phyloP scores from a whole-genome alignment of 1,140 invertebrate genomes.

The Aethina tumida region DNA sequence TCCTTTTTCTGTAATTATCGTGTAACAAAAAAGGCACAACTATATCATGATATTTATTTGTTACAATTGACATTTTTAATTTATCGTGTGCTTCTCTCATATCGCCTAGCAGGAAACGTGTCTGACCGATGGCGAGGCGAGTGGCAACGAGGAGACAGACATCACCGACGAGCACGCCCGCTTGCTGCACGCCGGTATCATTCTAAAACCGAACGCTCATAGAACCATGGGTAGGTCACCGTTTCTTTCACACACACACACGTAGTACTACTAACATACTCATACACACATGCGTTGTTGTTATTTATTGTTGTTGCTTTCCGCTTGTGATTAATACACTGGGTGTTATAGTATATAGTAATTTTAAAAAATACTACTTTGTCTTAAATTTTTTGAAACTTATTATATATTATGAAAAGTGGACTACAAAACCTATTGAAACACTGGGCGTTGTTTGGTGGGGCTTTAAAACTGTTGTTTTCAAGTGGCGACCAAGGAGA shows the following conservation, averaged over 20 bases:
- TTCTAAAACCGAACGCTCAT: constrained; percentile 25
- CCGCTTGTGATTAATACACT: too few relatives aligned
- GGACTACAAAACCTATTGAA: too few relatives aligned
- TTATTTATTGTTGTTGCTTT: neutral
- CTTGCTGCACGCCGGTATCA: constrained; percentile 49
- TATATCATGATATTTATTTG: constrained; percentile 5
- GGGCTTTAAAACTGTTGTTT: too few relatives aligned
- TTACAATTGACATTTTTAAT: constrained; percentile 8
- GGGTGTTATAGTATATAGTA: too few relatives aligned
- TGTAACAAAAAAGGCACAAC: neutral
- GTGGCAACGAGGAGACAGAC: constrained; percentile 54
- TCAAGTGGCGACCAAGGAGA: constrained; percentile 3
- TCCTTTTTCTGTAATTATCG: constrained; percentile 10
- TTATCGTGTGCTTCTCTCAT: constrained; percentile 15
- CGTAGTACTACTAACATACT: too few relatives aligned
- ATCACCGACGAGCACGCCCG: constrained; percentile 79
- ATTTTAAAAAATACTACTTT: too few relatives aligned
- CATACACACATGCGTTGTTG: neutral
- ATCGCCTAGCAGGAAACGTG: constrained; percentile 42
- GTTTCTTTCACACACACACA: too few relatives aligned
- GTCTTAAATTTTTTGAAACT: too few relatives aligned
- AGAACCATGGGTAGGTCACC: constrained; percentile 32
- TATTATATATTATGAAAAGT: too few relatives aligned
- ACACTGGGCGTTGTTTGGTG: too few relatives aligned
- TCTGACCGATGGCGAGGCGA: constrained; percentile 51